These are phyloP conservation scores for Ophioninae sp. DNA, from an alignment of 2,888 invertebrate genomes.

Conservation along the genomic window DNA sequence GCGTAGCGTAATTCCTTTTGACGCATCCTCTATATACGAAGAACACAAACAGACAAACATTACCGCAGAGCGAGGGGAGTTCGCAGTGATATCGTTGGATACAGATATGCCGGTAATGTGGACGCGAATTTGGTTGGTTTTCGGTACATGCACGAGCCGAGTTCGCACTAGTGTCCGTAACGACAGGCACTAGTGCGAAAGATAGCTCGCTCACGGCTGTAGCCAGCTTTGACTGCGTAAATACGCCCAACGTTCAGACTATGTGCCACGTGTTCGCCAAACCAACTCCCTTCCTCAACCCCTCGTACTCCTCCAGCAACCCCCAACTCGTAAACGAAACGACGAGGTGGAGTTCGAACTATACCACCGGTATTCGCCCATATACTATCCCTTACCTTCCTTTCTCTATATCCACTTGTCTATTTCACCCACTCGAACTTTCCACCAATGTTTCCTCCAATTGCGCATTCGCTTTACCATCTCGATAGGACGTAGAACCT, in stretches of 20 bases:
- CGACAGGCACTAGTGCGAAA: slow-evolving; percentile 34
- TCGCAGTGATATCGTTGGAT: slow-evolving; percentile 32
- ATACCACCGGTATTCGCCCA: slow-evolving; percentile 26
- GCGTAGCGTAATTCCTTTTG: slow-evolving; percentile 13
- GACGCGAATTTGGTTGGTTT: slow-evolving; percentile 47
- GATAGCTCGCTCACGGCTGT: slow-evolving; percentile 34
- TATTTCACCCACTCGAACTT: slow-evolving; percentile 49
- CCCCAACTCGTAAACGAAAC: slow-evolving; percentile 46
- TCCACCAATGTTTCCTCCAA: slow-evolving; percentile 49
- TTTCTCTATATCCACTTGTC: slow-evolving; percentile 46
- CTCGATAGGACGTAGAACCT: slow-evolving; percentile 12
- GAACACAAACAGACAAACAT: slow-evolving; percentile 32
- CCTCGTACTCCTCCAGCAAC: neutral
- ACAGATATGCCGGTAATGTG: slow-evolving; percentile 30
- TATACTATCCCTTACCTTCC: slow-evolving; percentile 46
- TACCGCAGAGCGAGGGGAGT: slow-evolving; percentile 20
- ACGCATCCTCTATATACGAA: slow-evolving; percentile 13
- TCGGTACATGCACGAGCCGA: slow-evolving; percentile 37
- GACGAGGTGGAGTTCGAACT: slow-evolving; percentile 46
- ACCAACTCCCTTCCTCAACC: neutral
- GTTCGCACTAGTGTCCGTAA: slow-evolving; percentile 18
- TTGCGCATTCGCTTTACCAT: slow-evolving; percentile 28
- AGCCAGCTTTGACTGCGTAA: slow-evolving; percentile 45
- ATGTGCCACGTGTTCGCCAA: slow-evolving; percentile 38
- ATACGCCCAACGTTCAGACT: slow-evolving; percentile 31